Base-by-base conservation (phyloP, 1,140 invertebrate genomes). In the Dryas iulia region DNA sequence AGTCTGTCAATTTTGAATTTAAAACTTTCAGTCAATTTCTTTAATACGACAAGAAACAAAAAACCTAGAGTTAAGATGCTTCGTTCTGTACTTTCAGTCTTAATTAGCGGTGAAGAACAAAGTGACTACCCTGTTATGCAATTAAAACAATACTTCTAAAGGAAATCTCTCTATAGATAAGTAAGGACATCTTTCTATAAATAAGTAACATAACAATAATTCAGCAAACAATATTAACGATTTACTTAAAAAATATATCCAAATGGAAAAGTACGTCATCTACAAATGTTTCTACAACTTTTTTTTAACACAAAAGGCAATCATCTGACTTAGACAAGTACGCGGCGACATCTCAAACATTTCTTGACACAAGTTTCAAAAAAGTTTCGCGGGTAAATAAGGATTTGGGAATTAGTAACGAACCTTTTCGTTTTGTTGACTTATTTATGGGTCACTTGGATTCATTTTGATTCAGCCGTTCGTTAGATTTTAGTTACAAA, bases 281-380 rank as follows among this genome's bases (percentile, higher is more conserved):
- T 18, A 47, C 39, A 47, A 47, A 47, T 18, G 39, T 47, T 47
- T 18, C 8, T 5, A 6, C 18, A 47, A 14, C 18, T 47, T 47
- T 47, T 35, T 33, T 47, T 47, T 47, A 47, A 47, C 18, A 47
- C 39, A 47, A 47, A 47, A 18, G 39, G 39, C 39, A 47, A 47
- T 47, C 39, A 47, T 47, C 39, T 10, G 1, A 47, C 39, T 47
- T 21, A 47, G 39, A 47, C n/a, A 47, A 47, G 39, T 8, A 47
- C 39, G 7, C 14, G 39, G 8, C 39, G 7, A 47, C n/a, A 47
- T 47, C 7, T 47, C 39, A 47, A 47, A 6, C 12, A 47, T 47
- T 18, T 18, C 39, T 47, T 18, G 39, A 47, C 14, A 47, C 14
- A 47, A 47, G 39, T 47, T 21, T 18, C 39, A 18, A 47, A 47